phyloP scores from a whole-genome alignment of 2,113 vertebrate genomes.

The Coptodon bakossiorum region DNA sequence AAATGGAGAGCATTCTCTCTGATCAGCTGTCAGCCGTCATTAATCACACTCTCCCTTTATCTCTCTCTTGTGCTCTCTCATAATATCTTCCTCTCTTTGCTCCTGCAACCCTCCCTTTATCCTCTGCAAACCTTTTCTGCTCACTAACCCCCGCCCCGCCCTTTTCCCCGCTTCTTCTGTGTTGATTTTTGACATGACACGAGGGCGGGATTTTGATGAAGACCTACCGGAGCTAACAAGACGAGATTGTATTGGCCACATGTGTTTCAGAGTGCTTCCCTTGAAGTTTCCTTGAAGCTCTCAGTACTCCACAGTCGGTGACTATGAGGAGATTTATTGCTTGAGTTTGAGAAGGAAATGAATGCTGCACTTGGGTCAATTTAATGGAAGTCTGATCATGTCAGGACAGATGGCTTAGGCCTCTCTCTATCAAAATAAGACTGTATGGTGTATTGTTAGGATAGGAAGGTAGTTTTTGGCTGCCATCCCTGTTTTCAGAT shows the following conservation, averaged over 20 bases:
- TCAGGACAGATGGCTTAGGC: constrained; percentile 9
- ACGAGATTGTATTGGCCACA: constrained; percentile 42
- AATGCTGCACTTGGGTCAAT: constrained; percentile 56
- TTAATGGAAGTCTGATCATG: constrained; percentile 55
- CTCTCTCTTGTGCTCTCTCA: constrained; percentile 43
- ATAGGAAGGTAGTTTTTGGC: constrained; percentile 2
- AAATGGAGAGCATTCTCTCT: constrained; percentile 65
- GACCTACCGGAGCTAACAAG: constrained; percentile 43
- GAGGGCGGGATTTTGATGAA: constrained; percentile 28
- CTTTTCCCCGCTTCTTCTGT: not conserved
- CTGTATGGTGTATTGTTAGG: not conserved
- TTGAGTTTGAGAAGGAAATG: constrained; percentile 52
- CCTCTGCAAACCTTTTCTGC: constrained; percentile 21
- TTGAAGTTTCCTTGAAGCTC: constrained; percentile 33
- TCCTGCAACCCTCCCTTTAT: constrained; percentile 23
- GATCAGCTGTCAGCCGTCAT: constrained; percentile 68
- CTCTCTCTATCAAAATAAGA: constrained; percentile 32
- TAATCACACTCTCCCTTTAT: constrained; percentile 65
- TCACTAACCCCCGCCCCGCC: not conserved
- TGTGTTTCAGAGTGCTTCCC: constrained; percentile 51
- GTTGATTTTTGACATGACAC: constrained; percentile 34
- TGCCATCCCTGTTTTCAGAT: not conserved
- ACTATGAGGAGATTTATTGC: constrained; percentile 57
- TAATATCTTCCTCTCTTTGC: constrained; percentile 47
- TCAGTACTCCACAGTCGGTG: constrained; percentile 32